Base-by-base conservation (phyloP, 2,888 invertebrate species). In the Cylloceria caligata region DNA sequence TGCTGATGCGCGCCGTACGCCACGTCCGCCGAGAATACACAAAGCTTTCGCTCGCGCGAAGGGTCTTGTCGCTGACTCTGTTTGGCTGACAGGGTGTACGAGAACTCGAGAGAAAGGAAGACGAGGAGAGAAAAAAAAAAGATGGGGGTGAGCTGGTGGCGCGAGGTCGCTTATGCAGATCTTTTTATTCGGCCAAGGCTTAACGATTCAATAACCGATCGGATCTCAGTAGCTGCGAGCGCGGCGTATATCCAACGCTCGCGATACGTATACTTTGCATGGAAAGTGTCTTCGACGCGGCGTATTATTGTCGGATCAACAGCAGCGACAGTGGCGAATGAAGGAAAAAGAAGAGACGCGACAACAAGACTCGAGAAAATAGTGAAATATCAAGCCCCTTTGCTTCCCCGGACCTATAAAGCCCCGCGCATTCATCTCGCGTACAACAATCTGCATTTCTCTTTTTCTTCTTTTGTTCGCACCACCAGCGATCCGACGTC, bases 161-260 rank as follows among this genome's bases (percentile, higher is more conserved):
- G 19, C 72, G 85, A 85, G 83, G 82, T 86, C 87, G 87, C 85
- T 88, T 88, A 88, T 88, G 87, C 87, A 87, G 86, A 90, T 88
- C 88, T 89, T 89, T 90, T 91, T 91, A 91, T 90, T 90, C 90
- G 86, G 74, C 64, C 84, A 81, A 74, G 88, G 91, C 91, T 92
- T 91, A 92, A 92, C 92, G 91, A 91, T 92, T 92, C 92, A 92
- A 92, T 92, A 92, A 92, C 91, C 90, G 91, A 92, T 92, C 89
- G 86, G 84, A 86, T 85, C 81, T 78, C 83, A 47, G 72, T 83
- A 75, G 82, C 68, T 75, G 16, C 52, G 65, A 65, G 69, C 45
- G 34, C 57, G 65, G 57, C 65, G 65, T 62, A 24, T 39, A 34
- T 11, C 24, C 39, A 24, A 42, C 64, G 24, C 24, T 64, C 42